Base-by-base conservation (phyloP, 1,140 invertebrate species). In the Odontomachus brunneus region DNA sequence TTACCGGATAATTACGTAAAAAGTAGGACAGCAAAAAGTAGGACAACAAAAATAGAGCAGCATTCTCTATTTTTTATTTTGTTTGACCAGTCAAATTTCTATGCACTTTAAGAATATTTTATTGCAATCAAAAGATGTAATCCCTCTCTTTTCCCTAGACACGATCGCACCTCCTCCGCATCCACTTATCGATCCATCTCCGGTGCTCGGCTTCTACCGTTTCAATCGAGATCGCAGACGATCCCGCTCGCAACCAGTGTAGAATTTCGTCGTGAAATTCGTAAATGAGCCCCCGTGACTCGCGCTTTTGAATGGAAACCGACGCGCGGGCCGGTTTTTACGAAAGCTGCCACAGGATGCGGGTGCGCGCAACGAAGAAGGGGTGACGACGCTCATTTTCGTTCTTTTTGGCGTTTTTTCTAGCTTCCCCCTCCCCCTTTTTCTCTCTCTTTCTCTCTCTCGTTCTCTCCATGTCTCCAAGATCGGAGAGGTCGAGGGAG, bases 211-310 rank as follows among this genome's bases (percentile, higher is more conserved):
- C 74, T 44, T 44, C 51, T 74, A 4, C 44, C 55, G 67, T 74
- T 63, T 82, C 55, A 71, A 88, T 88, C 83, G 82, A 86, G 84
- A 88, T 89, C 66, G 87, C 84, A 86, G 84, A 88, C 87, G 84
- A 63, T 73, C n/a, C 71, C 53, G 65, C 53, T 38, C 53, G 62
- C 33, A 57, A 24, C 17, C 17, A 89, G 88, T 88, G 75, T 89
- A 89, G 87, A 60, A 72, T 89, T 89, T 89, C 88, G 84, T 89
- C 82, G 59, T 89, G 84, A 89, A 88, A 86, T 86, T 89, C 71
- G 88, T 90, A 89, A 90, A 90, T 90, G 89, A 90, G 85, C 84
- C 63, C 84, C 71, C 85, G 89, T 89, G 89, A 90, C 89, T 90
- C 86, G 89, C 71, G 84, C 76, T 89, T 89, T 83, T 89, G 74